Evolutionary conservation across 2,888 invertebrate genomes (phyloP), one percentile per base, ranked within the genome.

Genomic region (Fragum whitleyi): DNA sequence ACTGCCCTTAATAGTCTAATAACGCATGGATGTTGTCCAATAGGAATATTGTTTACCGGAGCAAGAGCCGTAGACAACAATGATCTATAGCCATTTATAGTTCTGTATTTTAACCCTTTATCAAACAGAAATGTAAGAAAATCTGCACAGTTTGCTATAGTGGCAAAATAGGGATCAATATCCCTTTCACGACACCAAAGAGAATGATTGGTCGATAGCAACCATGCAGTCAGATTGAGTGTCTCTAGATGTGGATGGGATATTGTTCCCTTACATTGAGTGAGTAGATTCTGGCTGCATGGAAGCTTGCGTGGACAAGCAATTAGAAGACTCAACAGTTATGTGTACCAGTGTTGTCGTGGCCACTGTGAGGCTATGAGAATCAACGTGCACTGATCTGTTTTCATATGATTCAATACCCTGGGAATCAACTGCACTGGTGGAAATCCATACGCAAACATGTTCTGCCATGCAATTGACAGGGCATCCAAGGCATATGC

Each of bases 401-500:
- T 39, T 36, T 77, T 53, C 23, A 80, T 26, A n/a, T 77, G 74
- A 57, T 28, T 68, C 61, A 76, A 29, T 28, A 76, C 69, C 28
- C 53, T 72, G 3, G 80, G 76, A 53, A 80, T 76, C 28, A 74
- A 29, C 21, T 69, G 76, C 0, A 72, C 0, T 68, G 80, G 76
- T 32, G 75, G 79, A 26, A 72, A 83, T 19, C 74, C 79, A 74
- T 79, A 77, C 0, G 29, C 79, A 79, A 77, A 76, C 77, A 83
- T 77, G 69, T 77, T 83, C 67, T 77, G 51, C 83, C 77, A 83
- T 16, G 47, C 42, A 68, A 83, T 72, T 68, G 79, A 74, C 74
- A 79, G 79, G 61, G 83, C 83, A 79, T 83, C 79, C 67, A 74
- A 1, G 11, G 83, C 74, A 72, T 26, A 74, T 16, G 79, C 79